These are phyloP conservation scores for Phenganax stokvisi DNA, from an alignment of 92 coral and sea anemone genomes.

Conservation along the genomic window DNA sequence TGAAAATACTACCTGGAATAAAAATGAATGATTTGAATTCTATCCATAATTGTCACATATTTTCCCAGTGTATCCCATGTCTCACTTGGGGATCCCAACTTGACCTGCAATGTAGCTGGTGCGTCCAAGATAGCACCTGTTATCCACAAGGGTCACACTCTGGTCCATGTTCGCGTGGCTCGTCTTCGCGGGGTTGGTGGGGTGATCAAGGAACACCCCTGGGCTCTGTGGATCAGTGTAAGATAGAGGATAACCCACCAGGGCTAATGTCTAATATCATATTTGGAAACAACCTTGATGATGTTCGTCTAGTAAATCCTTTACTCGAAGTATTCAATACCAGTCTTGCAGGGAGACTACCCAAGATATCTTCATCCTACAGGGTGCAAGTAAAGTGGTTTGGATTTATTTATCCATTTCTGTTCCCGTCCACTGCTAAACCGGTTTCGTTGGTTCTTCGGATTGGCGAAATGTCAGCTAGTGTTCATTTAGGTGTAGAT, in stretches of 20 bases:
- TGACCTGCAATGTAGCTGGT: conserved; percentile 75
- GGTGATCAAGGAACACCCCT: conserved; percentile 63
- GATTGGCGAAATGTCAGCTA: not conserved
- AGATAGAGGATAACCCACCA: conserved; percentile 65
- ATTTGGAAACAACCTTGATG: conserved; percentile 51
- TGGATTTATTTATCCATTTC: conserved; percentile 80
- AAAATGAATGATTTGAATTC: conserved; percentile 44
- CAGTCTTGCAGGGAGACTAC: conserved; percentile 16
- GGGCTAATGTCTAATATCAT: conserved; percentile 56
- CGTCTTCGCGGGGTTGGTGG: conserved; percentile 80
- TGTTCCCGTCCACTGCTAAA: conserved; percentile 1
- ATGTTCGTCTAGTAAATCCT: conserved; percentile 40
- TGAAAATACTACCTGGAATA: conserved; percentile 59
- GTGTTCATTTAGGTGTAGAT: conserved; percentile 24
- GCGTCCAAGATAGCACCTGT: conserved; percentile 91
- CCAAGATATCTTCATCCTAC: not conserved
- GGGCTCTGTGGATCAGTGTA: conserved; percentile 54
- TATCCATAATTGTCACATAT: conserved; percentile 55
- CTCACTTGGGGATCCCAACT: conserved; percentile 54
- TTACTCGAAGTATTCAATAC: conserved; percentile 14
- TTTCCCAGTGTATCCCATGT: conserved; percentile 61
- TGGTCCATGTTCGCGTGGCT: conserved; percentile 59
- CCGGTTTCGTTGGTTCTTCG: not conserved
- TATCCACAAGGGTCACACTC: conserved; percentile 56
- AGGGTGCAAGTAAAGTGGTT: conserved; percentile 4